Percentiles rank a stretch among this genome's conserved stretches.
Conservation (phyloP, 2,888 invertebrate species). For the Melanostoma mellinum region DNA sequence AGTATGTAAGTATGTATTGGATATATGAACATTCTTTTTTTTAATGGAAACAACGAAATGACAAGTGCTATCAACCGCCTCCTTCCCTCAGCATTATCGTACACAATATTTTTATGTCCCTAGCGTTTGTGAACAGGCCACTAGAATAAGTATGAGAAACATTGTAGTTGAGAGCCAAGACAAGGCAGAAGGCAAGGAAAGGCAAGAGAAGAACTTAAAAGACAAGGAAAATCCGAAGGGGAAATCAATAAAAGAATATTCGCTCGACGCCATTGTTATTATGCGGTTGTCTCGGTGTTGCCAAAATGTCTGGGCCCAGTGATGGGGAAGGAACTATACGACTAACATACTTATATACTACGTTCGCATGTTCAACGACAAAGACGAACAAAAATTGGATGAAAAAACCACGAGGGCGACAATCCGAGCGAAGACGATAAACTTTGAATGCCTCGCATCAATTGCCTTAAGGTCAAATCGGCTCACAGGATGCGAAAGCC, state of each 20-base stretch:
- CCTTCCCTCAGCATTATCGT: conserved; percentile 23
- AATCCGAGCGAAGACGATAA: conserved; percentile 25
- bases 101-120: conserved; percentile 60
- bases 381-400: background rate
- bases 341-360: conserved; percentile 36
- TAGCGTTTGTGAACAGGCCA: conserved; percentile 48
- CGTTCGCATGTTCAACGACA: conserved; percentile 13
- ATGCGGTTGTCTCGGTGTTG: conserved; percentile 67
- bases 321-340: conserved; percentile 59
- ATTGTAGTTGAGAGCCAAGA: background rate
- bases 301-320: conserved; percentile 70
- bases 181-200: conserved; percentile 20
- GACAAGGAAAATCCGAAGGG: conserved; percentile 49
- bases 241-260: conserved; percentile 64
- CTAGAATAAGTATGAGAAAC: conserved; percentile 21
- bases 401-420: background rate
- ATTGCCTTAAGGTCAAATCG: conserved; percentile 51
- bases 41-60: conserved; percentile 47
- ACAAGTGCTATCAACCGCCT: conserved; percentile 25
- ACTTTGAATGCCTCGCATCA: conserved; percentile 47
- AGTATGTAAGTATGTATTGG: conserved; percentile 4
- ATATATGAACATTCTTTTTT: conserved; percentile 11
- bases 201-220: conserved; percentile 35
- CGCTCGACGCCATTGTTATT: conserved; percentile 69
- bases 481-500: conserved; percentile 9